Percentiles rank a stretch among this genome's conserved stretches.
phyloP scores from a whole-genome alignment of 1,140 invertebrate genomes.

The Drepana arcuata region DNA sequence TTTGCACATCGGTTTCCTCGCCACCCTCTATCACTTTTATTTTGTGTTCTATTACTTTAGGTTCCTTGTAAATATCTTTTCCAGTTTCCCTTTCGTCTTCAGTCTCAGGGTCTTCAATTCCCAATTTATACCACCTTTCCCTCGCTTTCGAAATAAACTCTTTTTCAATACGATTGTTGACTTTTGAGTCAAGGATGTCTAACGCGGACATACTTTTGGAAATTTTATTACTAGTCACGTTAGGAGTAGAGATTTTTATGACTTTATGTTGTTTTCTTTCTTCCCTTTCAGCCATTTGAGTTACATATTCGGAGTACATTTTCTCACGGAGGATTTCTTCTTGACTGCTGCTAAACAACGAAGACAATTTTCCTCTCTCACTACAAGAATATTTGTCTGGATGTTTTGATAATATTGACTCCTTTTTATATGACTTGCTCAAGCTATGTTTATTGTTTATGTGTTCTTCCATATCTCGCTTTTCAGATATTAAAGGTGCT shows the following conservation, averaged over 20 bases:
- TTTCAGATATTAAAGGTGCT: constrained; percentile 48
- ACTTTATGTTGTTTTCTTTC: constrained; percentile 84
- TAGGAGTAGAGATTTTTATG: constrained; percentile 77
- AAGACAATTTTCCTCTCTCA: constrained; percentile 29
- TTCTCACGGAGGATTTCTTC: constrained; percentile 79
- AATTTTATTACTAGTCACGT: constrained; percentile 12
- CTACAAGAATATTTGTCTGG: constrained; percentile 3
- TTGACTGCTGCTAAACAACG: constrained; percentile 60
- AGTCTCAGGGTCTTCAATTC: constrained; percentile 73
- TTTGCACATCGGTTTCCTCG: constrained; percentile 73
- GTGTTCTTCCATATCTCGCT: constrained; percentile 21
- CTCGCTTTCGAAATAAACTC: constrained; percentile 83
- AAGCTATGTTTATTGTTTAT: constrained; percentile 21
- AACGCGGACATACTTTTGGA: constrained; percentile 52
- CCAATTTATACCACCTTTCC: constrained; percentile 73
- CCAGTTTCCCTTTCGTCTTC: constrained; percentile 57
- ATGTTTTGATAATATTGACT: constrained; percentile 9
- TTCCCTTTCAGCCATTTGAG: constrained; percentile 83
- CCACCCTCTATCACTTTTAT: constrained; percentile 75
- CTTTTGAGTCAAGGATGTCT: constrained; percentile 54
- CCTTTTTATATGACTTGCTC: constrained; percentile 18
- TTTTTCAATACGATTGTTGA: constrained; percentile 75
- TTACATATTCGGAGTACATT: constrained; percentile 88
- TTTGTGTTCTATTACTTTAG: constrained; percentile 70
- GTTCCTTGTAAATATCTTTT: constrained; percentile 52